phyloP scores from a whole-genome alignment of 2,113 vertebrate species.

The Tinamus guttatus region DNA sequence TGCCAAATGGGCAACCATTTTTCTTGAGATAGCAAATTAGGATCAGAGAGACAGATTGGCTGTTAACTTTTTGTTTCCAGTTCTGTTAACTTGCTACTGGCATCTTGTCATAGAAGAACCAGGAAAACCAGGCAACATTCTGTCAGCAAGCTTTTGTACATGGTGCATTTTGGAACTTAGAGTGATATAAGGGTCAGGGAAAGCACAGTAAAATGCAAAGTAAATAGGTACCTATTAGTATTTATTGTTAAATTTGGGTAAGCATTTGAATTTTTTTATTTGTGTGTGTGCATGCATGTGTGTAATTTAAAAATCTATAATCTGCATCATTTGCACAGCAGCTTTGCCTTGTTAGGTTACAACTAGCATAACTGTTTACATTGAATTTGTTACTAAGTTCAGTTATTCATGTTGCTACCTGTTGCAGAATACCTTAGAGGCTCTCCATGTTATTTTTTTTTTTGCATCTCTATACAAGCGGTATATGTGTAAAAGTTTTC shows the following conservation, averaged over 20 bases:
- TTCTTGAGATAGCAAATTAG: fast-evolving
- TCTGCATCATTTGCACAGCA: not conserved
- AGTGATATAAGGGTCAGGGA: not conserved
- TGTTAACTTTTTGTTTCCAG: not conserved
- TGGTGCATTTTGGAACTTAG: not conserved
- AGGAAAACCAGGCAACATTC: not conserved
- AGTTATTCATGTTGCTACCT: not conserved
- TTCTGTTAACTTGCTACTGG: not conserved
- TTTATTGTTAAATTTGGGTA: not conserved
- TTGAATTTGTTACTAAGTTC: not conserved
- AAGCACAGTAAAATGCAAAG: not conserved
- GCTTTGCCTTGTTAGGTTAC: not conserved
- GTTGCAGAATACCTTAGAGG: not conserved
- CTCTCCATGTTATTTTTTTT: not conserved
- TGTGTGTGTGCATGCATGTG: no score
- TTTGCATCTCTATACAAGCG: not conserved
- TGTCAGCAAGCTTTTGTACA: not conserved
- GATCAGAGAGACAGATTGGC: not conserved
- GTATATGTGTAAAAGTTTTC: not conserved
- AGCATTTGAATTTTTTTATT: not conserved
- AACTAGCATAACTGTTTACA: not conserved
- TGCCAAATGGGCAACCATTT: not conserved
- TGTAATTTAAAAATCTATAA: not conserved
- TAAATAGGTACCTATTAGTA: not conserved
- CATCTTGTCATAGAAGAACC: not conserved